Conservation (phyloP, 2,113 vertebrate genomes). For the Spermophilus dauricus region DNA sequence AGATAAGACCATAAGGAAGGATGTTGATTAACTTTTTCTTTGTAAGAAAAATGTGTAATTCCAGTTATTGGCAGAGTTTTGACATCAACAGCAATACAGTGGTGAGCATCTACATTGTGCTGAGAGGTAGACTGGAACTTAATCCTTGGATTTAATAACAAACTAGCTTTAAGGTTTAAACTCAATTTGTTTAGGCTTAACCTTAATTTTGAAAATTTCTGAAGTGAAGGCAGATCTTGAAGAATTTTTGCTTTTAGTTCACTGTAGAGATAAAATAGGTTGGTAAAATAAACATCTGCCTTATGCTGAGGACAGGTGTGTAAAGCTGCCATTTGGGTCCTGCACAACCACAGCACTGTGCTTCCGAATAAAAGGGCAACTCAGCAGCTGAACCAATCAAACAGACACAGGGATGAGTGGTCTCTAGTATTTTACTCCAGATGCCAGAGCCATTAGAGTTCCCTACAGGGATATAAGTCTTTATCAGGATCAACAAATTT, state of each 20-base stretch:
- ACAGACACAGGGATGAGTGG: conserved; percentile 5
- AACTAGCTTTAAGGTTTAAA: conserved; percentile 57
- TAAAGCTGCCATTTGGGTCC: conserved; percentile 43
- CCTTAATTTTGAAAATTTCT: conserved; percentile 56
- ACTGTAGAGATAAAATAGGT: conserved; percentile 46
- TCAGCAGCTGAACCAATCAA: conserved; percentile 33
- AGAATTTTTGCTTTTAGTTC: conserved; percentile 51
- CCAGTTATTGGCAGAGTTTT: conserved; percentile 41
- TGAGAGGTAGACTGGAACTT: conserved; percentile 72
- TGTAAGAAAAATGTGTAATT: conserved; percentile 23
- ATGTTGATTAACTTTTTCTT: conserved; percentile 46
- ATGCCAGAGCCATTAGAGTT: conserved; percentile 11
- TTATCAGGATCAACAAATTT: conserved; percentile 44
- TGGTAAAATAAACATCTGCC: conserved; percentile 43
- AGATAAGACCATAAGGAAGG: conserved; percentile 62
- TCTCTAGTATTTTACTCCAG: conserved; percentile 13
- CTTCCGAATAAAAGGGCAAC: conserved; percentile 45
- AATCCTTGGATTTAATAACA: conserved; percentile 60
- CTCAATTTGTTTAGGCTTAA: conserved; percentile 33
- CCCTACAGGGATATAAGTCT: conserved; percentile 6
- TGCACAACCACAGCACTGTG: conserved; percentile 35
- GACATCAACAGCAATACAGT: conserved; percentile 48
- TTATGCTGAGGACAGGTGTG: conserved; percentile 8
- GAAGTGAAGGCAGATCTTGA: conserved; percentile 60
- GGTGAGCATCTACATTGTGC: conserved; percentile 11